These are phyloP conservation scores for Prostheceraeus crozeri DNA, from an alignment of 2,888 invertebrate species.

Conservation along the genomic window DNA sequence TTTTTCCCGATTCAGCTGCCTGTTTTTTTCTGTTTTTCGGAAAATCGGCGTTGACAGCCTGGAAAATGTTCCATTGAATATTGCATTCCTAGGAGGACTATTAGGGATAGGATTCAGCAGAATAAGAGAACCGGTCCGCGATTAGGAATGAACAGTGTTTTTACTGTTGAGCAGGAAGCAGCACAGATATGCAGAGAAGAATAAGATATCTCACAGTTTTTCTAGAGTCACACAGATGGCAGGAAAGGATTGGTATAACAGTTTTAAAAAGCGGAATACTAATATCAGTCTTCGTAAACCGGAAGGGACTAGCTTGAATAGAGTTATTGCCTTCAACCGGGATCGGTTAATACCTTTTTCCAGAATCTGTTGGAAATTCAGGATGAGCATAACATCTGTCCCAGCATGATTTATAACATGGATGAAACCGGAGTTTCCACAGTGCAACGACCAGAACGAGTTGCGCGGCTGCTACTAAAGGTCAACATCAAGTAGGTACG, in stretches of 20 bases:
- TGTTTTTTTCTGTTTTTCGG: too few relatives aligned
- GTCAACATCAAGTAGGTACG: slow-evolving; percentile 35
- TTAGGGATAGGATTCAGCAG: slow-evolving; percentile 10
- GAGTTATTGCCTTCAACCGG: slow-evolving; percentile 27
- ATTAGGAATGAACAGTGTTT: slow-evolving; percentile 15
- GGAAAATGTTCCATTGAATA: too few relatives aligned
- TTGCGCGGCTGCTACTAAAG: slow-evolving; percentile 31
- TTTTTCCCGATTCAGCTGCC: too few relatives aligned
- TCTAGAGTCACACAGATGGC: slow-evolving; percentile 1
- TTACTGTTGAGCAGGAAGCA: slow-evolving; percentile 25
- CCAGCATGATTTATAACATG: slow-evolving; percentile 27
- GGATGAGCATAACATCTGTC: slow-evolving; percentile 28
- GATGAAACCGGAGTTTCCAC: slow-evolving; percentile 32
- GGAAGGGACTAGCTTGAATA: slow-evolving; percentile 31
- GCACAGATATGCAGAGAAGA: slow-evolving; percentile 11
- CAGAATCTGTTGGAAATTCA: slow-evolving; percentile 27
- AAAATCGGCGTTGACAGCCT: too few relatives aligned
- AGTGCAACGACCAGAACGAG: slow-evolving; percentile 26
- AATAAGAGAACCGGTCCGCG: slow-evolving; percentile 16
- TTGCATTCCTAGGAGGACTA: slow-evolving; percentile 28
- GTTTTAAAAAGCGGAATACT: slow-evolving; percentile 25
- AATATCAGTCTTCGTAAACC: slow-evolving; percentile 29
- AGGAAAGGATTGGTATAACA: slow-evolving; percentile 27
- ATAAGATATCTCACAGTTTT: slow-evolving; percentile 18
- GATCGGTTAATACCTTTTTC: slow-evolving; percentile 28